Evolutionary conservation across 2,797 vertebrate genomes (phyloP).

Genomic region (Chromis chromis): DNA sequence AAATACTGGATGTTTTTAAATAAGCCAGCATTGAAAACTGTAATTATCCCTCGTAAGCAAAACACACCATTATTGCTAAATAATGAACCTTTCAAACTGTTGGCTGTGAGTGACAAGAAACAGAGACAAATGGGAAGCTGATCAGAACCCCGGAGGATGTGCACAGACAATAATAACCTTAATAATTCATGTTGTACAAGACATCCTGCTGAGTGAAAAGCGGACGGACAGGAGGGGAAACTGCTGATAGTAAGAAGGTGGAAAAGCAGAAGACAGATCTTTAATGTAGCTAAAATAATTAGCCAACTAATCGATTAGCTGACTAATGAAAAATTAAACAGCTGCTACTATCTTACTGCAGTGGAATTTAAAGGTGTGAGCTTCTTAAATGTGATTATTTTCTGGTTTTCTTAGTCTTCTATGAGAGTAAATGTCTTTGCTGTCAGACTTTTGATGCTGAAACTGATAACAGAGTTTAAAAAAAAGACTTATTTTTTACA

Average conservation of each 20-base stretch:
- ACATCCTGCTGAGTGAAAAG: slow-evolving; percentile 26
- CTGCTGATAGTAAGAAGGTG: too few relatives aligned
- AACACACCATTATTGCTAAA: not conserved
- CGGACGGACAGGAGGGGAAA: not conserved
- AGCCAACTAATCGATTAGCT: too few relatives aligned
- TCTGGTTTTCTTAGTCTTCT: too few relatives aligned
- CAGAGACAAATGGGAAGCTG: slow-evolving; percentile 7
- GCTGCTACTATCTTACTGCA: too few relatives aligned
- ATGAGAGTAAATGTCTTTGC: too few relatives aligned
- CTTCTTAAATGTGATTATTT: too few relatives aligned
- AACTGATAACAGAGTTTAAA: too few relatives aligned
- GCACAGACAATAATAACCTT: slow-evolving; percentile 24
- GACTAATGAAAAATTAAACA: not conserved
- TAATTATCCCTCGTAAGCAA: not conserved
- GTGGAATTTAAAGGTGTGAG: too few relatives aligned
- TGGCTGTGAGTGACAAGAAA: slow-evolving; percentile 5
- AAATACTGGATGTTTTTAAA: too few relatives aligned
- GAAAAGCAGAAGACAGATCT: not conserved
- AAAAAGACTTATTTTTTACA: too few relatives aligned
- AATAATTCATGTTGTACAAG: slow-evolving; percentile 57
- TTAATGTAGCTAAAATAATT: not conserved
- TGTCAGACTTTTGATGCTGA: too few relatives aligned
- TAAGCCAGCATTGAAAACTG: not conserved
- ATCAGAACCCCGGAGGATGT: slow-evolving; percentile 26
- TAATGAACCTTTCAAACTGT: not conserved